Base-by-base conservation (phyloP, 2,797 vertebrate genomes). In the Gastrophryne carolinensis region DNA sequence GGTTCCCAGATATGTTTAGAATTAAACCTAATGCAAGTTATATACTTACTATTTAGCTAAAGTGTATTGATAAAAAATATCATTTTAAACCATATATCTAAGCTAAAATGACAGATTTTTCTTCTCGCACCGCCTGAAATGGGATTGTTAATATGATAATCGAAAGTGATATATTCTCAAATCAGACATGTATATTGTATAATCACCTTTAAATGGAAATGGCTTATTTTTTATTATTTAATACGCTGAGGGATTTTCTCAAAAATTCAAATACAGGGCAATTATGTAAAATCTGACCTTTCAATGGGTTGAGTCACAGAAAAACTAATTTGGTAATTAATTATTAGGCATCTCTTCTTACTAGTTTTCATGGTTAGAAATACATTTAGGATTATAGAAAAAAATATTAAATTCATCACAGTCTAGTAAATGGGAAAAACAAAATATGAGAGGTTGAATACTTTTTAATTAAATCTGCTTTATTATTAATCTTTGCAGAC, bases 381-480 rank as follows among this genome's bases (percentile, higher is more conserved):
- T 62, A 41, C 66, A 56, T 63, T 70, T 70, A 35, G 66, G 57
- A 76, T 62, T 62, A 63, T 26, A 61, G 26, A 63, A 69, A 70
- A 63, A 70, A 54, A 69, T 76, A 70, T 76, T 76, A 39, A 54
- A 76, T 76, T 69, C 41, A 76, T 76, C 74, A 73, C 26, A 70
- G 57, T 76, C 74, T 70, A 76, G 32, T 69, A 76, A 69, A 69
- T 76, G 70, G 69, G 17, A 76, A 63, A 61, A 62, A 67, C 39
- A 29, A 73, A 75, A 62, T 69, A 75, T 75, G 32, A 50, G 54
- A 62, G 44, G 56, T 62, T 69, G 64, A 75, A 61, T 53, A 41
- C 30, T 68, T 75, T 69, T 69, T 68, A 75, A 75, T 70, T 53
- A 70, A 70, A 70, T 76, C 60, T 19, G 53, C 37, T 69, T 70